phyloP scores from a whole-genome alignment of 2,113 vertebrate genomes.

The Rhagologus leucostigma region DNA sequence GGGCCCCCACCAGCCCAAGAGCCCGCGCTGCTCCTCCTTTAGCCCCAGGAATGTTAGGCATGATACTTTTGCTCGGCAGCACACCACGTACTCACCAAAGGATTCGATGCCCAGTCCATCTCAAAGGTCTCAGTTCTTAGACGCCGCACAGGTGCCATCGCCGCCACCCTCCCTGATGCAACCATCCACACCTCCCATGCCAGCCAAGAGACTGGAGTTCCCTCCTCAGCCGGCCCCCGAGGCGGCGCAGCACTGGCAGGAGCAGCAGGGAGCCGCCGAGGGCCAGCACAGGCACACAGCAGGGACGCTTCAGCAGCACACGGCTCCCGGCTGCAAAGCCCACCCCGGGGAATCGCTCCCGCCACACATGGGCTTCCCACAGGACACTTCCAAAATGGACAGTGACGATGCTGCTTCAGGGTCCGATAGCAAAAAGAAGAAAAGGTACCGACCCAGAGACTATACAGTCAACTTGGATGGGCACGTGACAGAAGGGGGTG shows the following conservation, averaged over 20 bases:
- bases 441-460: constrained; percentile 82
- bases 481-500: constrained; percentile 74
- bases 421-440: constrained; percentile 83
- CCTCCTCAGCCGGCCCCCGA: constrained; percentile 42
- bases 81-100: constrained; percentile 78
- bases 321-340: constrained; percentile 61
- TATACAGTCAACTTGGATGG: constrained; percentile 76
- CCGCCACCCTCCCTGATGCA: constrained; percentile 66
- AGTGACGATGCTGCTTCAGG: constrained; percentile 73
- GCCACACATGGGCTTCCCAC: constrained; percentile 59
- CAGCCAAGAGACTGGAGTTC: constrained; percentile 72
- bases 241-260: constrained; percentile 75
- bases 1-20: constrained; percentile 73
- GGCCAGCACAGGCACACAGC: constrained; percentile 68
- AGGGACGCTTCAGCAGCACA: constrained; percentile 65
- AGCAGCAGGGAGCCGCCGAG: constrained; percentile 70
- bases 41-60: constrained; percentile 77
- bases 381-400: constrained; percentile 72
- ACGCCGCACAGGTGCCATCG: constrained; percentile 76
- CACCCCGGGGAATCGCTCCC: constrained; percentile 51
- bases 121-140: constrained; percentile 70
- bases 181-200: constrained; percentile 70
- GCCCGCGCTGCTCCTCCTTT: constrained; percentile 74
- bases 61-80: constrained; percentile 75
- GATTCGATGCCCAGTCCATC: constrained; percentile 82